These are phyloP conservation scores for Fopius arisanus DNA, from an alignment of 1,140 invertebrate species.

Conservation along the genomic window DNA sequence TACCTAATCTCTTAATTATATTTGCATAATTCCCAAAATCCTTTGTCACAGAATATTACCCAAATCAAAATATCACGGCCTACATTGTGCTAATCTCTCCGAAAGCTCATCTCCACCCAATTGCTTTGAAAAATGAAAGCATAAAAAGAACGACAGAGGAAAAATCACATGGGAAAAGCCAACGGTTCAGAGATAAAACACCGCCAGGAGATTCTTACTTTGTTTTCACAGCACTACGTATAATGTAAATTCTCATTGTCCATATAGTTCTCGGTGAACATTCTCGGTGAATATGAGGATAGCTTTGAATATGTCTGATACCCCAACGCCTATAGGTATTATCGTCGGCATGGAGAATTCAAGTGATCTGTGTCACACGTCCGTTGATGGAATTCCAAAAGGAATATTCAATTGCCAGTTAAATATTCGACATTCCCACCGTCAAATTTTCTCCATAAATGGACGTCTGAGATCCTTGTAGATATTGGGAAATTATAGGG, in stretches of 20 bases:
- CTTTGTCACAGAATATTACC: no score
- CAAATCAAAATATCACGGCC: no score
- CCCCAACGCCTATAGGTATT: background rate
- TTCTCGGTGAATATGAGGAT: background rate
- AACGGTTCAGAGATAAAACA: background rate
- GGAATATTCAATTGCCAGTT: background rate
- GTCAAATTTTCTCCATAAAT: no score
- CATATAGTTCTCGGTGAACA: background rate
- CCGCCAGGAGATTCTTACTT: background rate
- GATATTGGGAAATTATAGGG: no score
- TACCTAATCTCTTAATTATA: no score
- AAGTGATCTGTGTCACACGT: background rate
- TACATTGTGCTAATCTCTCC: background rate
- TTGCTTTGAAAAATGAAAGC: background rate
- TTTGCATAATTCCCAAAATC: no score
- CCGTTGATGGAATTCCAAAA: background rate
- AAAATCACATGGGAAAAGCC: background rate
- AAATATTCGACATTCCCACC: background rate
- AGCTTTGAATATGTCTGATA: background rate
- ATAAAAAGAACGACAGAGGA: background rate
- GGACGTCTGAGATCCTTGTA: no score
- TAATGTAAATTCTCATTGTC: background rate
- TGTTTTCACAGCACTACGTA: background rate
- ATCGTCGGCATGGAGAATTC: background rate
- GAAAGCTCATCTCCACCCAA: background rate